Conservation (phyloP, 2,113 vertebrate genomes). For the Vulpes lagopus region DNA sequence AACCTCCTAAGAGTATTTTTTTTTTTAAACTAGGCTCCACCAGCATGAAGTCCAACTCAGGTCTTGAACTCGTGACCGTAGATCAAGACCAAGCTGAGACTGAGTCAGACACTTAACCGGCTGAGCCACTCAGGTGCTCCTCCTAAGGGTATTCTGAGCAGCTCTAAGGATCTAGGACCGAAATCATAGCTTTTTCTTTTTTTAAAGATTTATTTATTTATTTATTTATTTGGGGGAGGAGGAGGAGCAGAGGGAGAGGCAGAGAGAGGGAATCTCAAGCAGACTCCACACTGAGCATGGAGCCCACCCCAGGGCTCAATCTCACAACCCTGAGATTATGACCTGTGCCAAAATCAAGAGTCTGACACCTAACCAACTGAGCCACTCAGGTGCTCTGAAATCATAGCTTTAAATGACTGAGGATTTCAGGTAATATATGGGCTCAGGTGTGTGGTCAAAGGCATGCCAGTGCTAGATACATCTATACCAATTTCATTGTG, state of each 20-base stretch:
- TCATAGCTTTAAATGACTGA: not conserved
- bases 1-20: not conserved
- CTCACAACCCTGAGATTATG: not conserved
- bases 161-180: not conserved
- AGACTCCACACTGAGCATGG: not conserved
- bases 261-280: not conserved
- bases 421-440: not conserved
- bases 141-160: not conserved
- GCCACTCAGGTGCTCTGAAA: not conserved
- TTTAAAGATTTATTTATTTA: too few species aligned
- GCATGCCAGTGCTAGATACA: too few species aligned
- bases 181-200: too few species aligned
- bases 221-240: too few species aligned
- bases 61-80: too few species aligned
- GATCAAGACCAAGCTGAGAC: too few species aligned
- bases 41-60: too few species aligned
- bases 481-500: not conserved
- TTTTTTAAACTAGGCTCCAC: too few species aligned
- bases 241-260: not conserved
- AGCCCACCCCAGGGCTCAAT: not conserved
- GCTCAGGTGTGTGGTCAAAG: not conserved
- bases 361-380: not conserved
- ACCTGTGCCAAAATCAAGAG: not conserved
- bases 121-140: not conserved
- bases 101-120: too few species aligned